Conservation (phyloP, 2,797 vertebrate genomes). For the Luscinia luscinia region DNA sequence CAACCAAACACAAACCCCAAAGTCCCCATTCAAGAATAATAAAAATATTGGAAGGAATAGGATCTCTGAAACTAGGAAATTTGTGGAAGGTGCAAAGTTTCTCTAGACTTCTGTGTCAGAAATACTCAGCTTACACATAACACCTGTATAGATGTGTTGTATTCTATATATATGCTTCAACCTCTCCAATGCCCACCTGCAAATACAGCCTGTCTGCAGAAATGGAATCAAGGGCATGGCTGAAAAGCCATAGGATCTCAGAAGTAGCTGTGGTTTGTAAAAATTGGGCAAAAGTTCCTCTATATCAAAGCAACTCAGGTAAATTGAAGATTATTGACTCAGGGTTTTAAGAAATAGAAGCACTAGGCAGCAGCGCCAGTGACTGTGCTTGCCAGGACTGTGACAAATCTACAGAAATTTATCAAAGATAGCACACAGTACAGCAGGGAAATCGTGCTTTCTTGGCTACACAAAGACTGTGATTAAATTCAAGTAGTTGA, state of each 20-base stretch:
- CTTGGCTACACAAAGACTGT: not conserved
- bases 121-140: accelerated
- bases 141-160: not conserved
- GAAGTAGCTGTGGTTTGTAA: not conserved
- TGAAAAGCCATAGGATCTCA: not conserved
- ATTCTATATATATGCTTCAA: not conserved
- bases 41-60: not conserved
- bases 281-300: not conserved
- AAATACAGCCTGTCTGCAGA: not conserved
- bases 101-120: not conserved
- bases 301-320: not conserved
- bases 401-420: not conserved
- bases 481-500: not conserved
- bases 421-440: not conserved
- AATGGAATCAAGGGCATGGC: not conserved
- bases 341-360: not conserved
- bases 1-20: not conserved
- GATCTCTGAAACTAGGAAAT: not conserved
- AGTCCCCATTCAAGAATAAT: not conserved
- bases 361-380: not conserved
- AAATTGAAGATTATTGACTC: not conserved
- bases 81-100: not conserved
- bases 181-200: not conserved
- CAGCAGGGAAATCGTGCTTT: not conserved
- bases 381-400: not conserved